A percentile compares a stretch with the other conserved stretches of the same genome.
Evolutionary conservation across 2,113 vertebrate species (phyloP).

Genomic region (Aplodontia rufa): DNA sequence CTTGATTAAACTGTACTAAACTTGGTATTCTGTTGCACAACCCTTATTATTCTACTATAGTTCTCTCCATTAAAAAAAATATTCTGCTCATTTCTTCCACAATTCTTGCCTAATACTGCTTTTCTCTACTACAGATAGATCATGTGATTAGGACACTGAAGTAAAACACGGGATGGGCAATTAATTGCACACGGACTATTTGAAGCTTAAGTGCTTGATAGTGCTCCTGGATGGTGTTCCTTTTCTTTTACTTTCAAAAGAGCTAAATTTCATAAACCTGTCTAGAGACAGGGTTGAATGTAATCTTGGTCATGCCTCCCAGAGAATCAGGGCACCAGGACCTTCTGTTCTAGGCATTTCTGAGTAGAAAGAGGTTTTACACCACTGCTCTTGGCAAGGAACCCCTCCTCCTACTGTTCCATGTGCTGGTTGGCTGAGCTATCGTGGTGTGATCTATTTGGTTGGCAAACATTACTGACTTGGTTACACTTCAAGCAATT

Average conservation of each 20-base stretch:
- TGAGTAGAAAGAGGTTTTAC: constrained; percentile 8
- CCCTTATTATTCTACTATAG: constrained; percentile 23
- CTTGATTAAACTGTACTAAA: constrained; percentile 47
- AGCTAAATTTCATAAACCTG: constrained; percentile 32
- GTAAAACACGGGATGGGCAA: constrained; percentile 20
- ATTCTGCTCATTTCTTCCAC: constrained; percentile 22
- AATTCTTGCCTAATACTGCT: not conserved
- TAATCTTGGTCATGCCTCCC: constrained; percentile 19
- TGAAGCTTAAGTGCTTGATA: constrained; percentile 38
- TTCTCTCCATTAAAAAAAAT: not conserved
- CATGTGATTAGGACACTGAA: not conserved
- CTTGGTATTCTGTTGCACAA: not conserved
- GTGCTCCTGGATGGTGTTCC: not conserved
- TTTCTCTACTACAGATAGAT: constrained; percentile 45
- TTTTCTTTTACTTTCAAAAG: constrained; percentile 20
- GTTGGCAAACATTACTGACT: constrained; percentile 57
- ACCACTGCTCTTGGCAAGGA: constrained; percentile 10
- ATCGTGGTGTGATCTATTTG: constrained; percentile 32
- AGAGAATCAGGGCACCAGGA: not conserved
- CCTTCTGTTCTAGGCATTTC: constrained; percentile 46
- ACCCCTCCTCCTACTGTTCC: not conserved
- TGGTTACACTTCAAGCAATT: constrained; percentile 46
- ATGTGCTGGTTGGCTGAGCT: constrained; percentile 22
- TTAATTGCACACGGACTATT: constrained; percentile 19
- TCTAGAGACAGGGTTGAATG: not conserved